Evolutionary conservation across 2,797 vertebrate species (phyloP).

Genomic region (Rhynchonycteris naso): DNA sequence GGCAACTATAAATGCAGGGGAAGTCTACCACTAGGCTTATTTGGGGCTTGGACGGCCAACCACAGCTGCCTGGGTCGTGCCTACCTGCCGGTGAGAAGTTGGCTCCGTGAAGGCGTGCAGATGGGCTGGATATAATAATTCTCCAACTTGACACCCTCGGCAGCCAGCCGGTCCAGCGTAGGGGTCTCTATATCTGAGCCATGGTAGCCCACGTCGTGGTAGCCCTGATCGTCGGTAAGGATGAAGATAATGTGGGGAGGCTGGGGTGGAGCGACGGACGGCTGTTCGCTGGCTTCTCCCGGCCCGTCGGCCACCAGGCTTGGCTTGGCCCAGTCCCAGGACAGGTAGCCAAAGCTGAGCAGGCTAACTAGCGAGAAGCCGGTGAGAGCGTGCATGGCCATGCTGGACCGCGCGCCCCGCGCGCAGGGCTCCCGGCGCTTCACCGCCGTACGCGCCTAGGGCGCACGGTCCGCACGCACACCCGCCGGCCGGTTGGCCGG

Average conservation of each 20-base stretch:
- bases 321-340: constrained; percentile 95
- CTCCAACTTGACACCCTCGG: constrained; percentile 96
- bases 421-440: constrained; percentile 26
- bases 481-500: background rate
- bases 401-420: constrained; percentile 57
- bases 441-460: constrained; percentile 47
- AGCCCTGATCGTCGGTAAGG: constrained; percentile 98
- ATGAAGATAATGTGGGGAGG: constrained; percentile 98
- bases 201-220: constrained; percentile 97
- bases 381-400: constrained; percentile 93
- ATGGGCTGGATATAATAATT: constrained; percentile 99
- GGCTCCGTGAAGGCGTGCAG: constrained; percentile 97
- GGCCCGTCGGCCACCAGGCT: constrained; percentile 91
- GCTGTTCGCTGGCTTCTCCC: constrained; percentile 64
- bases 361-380: constrained; percentile 96
- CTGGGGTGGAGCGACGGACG: constrained; percentile 76
- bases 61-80: background rate
- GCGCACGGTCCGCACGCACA: constrained; percentile 47
- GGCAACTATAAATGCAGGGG: background rate
- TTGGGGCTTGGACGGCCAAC: background rate
- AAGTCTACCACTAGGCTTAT: background rate
- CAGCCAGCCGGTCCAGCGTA: constrained; percentile 94
- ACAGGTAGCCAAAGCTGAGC: constrained; percentile 95
- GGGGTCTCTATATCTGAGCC: constrained; percentile 96
- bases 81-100: constrained; percentile 98